Conservation (phyloP, 2,113 vertebrate species). For the Xenopus laevis region DNA sequence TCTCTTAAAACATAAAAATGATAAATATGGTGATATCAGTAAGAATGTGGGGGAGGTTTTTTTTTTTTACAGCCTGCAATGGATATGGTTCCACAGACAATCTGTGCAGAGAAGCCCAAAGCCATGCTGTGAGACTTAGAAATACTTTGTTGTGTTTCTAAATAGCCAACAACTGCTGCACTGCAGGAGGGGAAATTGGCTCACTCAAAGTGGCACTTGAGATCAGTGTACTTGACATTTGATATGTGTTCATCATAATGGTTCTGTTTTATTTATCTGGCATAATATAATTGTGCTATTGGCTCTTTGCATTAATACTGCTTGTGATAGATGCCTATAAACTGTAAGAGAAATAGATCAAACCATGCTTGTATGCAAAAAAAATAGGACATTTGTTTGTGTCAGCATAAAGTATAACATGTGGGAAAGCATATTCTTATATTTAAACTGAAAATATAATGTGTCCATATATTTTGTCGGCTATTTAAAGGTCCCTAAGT, state of each 20-base stretch:
- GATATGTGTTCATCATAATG: conserved; percentile 35
- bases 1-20: neutral
- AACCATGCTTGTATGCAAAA: too few relatives aligned
- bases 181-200: conserved; percentile 37
- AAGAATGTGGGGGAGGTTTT: neutral
- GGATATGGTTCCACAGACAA: conserved; percentile 3
- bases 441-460: too few relatives aligned
- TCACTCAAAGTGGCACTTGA: conserved; percentile 33
- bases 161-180: conserved; percentile 44
- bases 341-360: too few relatives aligned
- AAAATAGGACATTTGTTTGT: too few relatives aligned
- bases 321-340: too few relatives aligned
- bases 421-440: too few relatives aligned
- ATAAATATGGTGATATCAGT: neutral
- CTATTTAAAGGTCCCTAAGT: too few relatives aligned
- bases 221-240: conserved; percentile 39
- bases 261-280: conserved; percentile 32
- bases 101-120: conserved; percentile 17
- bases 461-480: too few relatives aligned
- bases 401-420: too few relatives aligned
- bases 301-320: neutral
- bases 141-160: conserved; percentile 38
- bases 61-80: too few relatives aligned
- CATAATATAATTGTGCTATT: conserved; percentile 8
- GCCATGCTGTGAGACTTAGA: conserved; percentile 24